Conservation (phyloP, 2,113 vertebrate species). For the Columba livia region DNA sequence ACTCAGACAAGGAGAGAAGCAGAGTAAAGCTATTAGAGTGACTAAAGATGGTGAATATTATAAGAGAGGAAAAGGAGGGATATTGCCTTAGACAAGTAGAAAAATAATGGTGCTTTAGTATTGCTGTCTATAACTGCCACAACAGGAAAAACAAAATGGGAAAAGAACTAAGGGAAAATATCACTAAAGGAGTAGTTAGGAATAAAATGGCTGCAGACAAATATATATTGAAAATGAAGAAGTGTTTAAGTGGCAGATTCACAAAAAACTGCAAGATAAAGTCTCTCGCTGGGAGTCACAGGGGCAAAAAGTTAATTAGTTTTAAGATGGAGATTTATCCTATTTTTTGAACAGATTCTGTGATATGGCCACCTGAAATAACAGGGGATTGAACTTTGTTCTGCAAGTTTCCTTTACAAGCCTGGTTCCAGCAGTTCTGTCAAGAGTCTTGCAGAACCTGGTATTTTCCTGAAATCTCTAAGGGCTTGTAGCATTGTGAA, state of each 20-base stretch:
- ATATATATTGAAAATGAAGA: background rate
- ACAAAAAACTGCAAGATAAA: background rate
- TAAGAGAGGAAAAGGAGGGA: background rate
- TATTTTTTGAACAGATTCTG: slow-evolving; percentile 20
- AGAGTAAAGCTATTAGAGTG: background rate
- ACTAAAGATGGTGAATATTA: background rate
- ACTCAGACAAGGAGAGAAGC: background rate
- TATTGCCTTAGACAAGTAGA: background rate
- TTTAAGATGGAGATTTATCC: slow-evolving; percentile 43
- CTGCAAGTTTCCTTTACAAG: background rate
- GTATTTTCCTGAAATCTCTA: background rate
- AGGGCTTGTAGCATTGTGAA: background rate
- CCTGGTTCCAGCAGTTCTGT: background rate
- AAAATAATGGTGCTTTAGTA: background rate
- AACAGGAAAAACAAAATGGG: background rate
- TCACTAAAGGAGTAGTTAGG: background rate
- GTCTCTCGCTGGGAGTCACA: background rate
- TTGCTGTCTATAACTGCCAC: background rate
- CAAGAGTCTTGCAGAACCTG: background rate
- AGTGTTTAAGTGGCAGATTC: background rate
- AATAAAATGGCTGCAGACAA: background rate
- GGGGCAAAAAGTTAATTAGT: slow-evolving; percentile 58
- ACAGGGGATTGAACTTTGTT: background rate
- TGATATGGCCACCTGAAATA: slow-evolving; percentile 32
- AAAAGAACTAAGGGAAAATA: background rate